These are phyloP conservation scores for Tokudaia muenninki DNA, from an alignment of 2,797 vertebrate genomes.

Conservation along the genomic window DNA sequence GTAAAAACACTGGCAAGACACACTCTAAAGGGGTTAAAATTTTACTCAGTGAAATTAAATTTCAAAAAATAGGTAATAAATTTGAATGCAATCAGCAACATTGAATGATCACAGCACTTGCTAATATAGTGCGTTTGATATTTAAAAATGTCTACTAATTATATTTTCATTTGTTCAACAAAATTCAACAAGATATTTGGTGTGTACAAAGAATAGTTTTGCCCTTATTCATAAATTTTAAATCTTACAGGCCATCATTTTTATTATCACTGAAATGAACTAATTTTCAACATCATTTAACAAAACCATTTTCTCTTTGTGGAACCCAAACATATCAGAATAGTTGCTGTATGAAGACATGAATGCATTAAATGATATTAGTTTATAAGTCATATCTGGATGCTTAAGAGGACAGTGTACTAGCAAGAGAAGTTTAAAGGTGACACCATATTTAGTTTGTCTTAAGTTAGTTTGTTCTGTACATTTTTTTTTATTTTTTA, in stretches of 20 bases:
- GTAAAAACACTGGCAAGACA: neutral
- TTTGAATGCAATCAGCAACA: neutral
- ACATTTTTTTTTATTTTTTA: too few relatives aligned
- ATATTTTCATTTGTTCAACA: slow-evolving; percentile 78
- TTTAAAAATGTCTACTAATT: slow-evolving; percentile 75
- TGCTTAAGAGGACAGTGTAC: neutral
- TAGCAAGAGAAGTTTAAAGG: neutral
- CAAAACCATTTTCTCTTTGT: neutral
- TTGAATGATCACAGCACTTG: slow-evolving; percentile 68
- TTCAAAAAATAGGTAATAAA: neutral
- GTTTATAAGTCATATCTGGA: neutral
- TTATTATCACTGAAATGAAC: slow-evolving; percentile 49
- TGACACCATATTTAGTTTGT: slow-evolving; percentile 1
- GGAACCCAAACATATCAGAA: slow-evolving; percentile 1
- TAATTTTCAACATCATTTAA: slow-evolving; percentile 66
- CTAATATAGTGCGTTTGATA: slow-evolving; percentile 62
- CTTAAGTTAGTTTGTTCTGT: neutral
- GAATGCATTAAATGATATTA: slow-evolving; percentile 13
- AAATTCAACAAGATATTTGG: slow-evolving; percentile 69
- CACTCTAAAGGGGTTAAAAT: neutral
- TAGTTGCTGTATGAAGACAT: neutral
- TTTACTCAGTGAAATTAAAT: neutral
- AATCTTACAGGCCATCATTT: slow-evolving; percentile 36
- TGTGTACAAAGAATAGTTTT: slow-evolving; percentile 24
- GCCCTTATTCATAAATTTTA: slow-evolving; percentile 65